These are phyloP conservation scores for Phenganax marumi DNA, from an alignment of 92 coral and sea anemone species.

Conservation along the genomic window DNA sequence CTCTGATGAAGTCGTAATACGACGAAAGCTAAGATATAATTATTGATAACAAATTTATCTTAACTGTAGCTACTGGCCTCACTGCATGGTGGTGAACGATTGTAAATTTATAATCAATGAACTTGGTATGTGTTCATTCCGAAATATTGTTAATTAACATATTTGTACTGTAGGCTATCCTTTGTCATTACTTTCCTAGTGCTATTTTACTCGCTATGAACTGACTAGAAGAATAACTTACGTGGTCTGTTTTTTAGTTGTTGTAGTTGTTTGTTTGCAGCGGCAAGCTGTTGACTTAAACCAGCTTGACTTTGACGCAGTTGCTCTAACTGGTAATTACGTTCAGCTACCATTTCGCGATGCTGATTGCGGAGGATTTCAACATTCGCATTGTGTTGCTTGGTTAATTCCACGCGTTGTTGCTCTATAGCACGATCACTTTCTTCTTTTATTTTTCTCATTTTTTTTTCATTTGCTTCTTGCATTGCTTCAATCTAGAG, in stretches of 20 bases:
- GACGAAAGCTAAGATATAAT: too few relatives aligned
- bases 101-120: too few relatives aligned
- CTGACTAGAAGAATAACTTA: not conserved
- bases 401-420: not conserved
- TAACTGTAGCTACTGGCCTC: too few relatives aligned
- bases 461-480: constrained; percentile 22
- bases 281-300: constrained; percentile 19
- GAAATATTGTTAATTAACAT: not conserved
- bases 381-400: constrained; percentile 2
- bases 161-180: not conserved
- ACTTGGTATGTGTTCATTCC: too few relatives aligned
- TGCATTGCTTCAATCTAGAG: constrained; percentile 21
- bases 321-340: constrained; percentile 8
- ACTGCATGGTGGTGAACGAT: too few relatives aligned
- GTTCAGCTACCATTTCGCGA: not conserved
- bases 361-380: constrained; percentile 14
- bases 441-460: constrained; percentile 10
- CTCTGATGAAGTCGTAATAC: too few relatives aligned
- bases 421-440: not conserved
- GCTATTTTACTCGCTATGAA: too few relatives aligned
- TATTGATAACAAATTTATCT: too few relatives aligned
- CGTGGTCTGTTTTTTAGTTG: constrained; percentile 22
- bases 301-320: constrained; percentile 23
- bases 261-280: constrained; percentile 13
- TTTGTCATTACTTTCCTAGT: not conserved